Evolutionary conservation across 30 jellyfish, hydroid and myxozoan species (phyloP), one percentile per base, ranked within the genome.

Genomic region (Aurelia sp.): DNA sequence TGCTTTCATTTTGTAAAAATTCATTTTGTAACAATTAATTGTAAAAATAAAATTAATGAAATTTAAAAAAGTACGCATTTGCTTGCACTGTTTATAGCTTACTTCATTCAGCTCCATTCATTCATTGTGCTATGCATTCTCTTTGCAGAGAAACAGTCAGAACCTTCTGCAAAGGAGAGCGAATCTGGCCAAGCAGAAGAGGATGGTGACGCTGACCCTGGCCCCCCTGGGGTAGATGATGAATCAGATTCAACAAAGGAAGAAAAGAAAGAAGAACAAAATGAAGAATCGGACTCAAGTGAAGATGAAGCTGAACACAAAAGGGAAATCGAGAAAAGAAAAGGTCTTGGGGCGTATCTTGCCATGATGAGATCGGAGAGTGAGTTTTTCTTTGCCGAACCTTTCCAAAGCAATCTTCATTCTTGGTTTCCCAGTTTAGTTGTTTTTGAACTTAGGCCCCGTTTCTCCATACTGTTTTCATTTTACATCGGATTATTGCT

Each of bases 191-290:
- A 78, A 62, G 65, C 30, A 53, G 84, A 81, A 30, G 91, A 67
- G 17, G 91, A 81, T 6, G 91, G 67, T 18, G 82, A 22, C 11
- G 57, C 91, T 7, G 91, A 81, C 67, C 84, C 91, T n/a, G 84
- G 91, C 52, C 84, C 91, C 10, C 91, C 84, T 30, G 91, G 84
- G 7, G 90, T 66, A 21, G 81, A 80, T 52, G 50, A 80, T 30
- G 78, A 67, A 11, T n/a, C 78, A 4, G 59, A 30, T 50, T 40
- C 35, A 17, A 27, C 62, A 22, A 58, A 52, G 17, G 76, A 69
- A n/a, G 33, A 35, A 35, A 30, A 50, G 5, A 72, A 78, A 3
- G 47, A 31, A 13, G 89, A 78, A 12, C 55, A 44, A n/a, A 57
- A 61, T 18, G 68, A 62, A 9, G 63, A 19, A 20, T 61, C 79